Evolutionary conservation across 2,797 vertebrate species (phyloP).

Genomic region (Pangasius krempfi): DNA sequence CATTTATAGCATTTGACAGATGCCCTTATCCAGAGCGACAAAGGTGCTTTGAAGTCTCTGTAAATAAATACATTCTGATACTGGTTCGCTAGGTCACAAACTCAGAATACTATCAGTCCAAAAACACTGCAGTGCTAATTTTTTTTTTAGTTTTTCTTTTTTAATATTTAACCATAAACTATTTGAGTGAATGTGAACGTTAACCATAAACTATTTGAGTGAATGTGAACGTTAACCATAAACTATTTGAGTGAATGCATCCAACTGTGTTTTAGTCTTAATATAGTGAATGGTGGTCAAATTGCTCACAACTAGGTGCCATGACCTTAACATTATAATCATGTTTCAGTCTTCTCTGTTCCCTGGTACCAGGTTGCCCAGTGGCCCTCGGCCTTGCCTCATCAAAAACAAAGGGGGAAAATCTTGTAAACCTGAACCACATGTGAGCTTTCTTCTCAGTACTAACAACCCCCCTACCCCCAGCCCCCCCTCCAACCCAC

Average conservation of each 20-base stretch:
- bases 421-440: constrained; percentile 72
- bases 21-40: no score
- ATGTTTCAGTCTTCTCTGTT: constrained; percentile 29
- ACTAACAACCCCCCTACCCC: background rate
- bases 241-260: background rate
- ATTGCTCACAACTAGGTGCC: constrained; percentile 23
- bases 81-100: no score
- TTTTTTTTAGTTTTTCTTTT: no score
- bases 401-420: constrained; percentile 52
- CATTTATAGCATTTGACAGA: no score
- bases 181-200: no score
- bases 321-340: constrained; percentile 35
- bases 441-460: constrained; percentile 65
- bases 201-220: no score
- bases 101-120: no score
- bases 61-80: no score
- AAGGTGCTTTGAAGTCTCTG: no score
- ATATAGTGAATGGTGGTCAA: constrained; percentile 19
- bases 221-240: no score
- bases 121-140: no score
- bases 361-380: constrained; percentile 31
- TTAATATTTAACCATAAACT: no score
- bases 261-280: constrained; percentile 23
- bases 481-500: constrained; percentile 10
- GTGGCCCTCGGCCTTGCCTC: constrained; percentile 42